A percentile compares a stretch with the other conserved stretches of the same genome.
These are phyloP conservation scores for Leucozona laternaria DNA, from an alignment of 2,888 invertebrate species.

Conservation along the genomic window DNA sequence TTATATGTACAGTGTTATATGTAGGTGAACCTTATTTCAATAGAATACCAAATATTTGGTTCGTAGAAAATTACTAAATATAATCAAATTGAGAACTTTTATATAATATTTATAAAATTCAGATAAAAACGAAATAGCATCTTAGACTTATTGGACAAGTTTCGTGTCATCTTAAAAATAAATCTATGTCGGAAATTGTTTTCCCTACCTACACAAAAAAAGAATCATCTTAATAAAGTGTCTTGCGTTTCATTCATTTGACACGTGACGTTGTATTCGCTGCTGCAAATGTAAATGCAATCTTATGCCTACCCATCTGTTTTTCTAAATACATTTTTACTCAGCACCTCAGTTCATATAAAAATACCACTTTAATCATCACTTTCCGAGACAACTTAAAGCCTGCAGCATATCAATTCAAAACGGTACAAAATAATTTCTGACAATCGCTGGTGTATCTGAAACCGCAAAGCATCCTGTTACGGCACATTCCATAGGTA, in stretches of 20 bases:
- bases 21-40: too few species aligned
- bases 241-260: background rate
- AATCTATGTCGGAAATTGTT: too few species aligned
- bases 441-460: conserved; percentile 11
- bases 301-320: background rate
- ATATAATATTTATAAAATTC: too few species aligned
- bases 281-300: background rate
- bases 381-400: background rate
- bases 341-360: background rate
- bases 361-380: background rate
- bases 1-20: too few species aligned
- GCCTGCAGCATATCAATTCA: conserved; percentile 2
- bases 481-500: conserved; percentile 51
- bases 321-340: background rate
- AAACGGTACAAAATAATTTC: conserved; percentile 46
- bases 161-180: too few species aligned
- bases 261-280: background rate
- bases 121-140: too few species aligned
- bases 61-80: too few species aligned
- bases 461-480: conserved; percentile 45
- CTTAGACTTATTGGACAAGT: too few species aligned
- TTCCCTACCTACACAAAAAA: too few species aligned
- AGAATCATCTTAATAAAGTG: background rate
- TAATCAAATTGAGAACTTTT: too few species aligned
- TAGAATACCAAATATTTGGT: too few species aligned